Evolutionary conservation across 2,113 vertebrate species (phyloP), one percentile per base, ranked within the genome.

Genomic region (Fulmarus glacialis): DNA sequence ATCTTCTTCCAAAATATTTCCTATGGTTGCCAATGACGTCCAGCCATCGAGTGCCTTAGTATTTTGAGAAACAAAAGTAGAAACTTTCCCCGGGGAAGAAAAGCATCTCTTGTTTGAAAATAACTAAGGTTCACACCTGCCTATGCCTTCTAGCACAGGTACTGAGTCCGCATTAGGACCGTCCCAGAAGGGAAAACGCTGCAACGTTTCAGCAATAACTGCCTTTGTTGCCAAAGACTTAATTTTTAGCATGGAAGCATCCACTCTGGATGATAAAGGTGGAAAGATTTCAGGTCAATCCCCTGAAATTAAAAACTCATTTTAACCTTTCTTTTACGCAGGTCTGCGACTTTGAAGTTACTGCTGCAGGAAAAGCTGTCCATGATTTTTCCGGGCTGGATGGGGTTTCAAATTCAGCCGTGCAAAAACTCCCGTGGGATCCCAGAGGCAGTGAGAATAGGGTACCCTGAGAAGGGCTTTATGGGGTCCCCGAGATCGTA

Each of bases 191-290:
- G 42, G 24, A 87, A 87, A 90, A 86, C 0, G 0, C 45, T 66
- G 20, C 58, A 50, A 60, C 34, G 84, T 87, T 68, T 70, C 71
- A 92, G 18, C 63, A 96, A 38, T 63, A 87, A 48, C 77, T 74
- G 58, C 62, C 23, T 89, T 73, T 71, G 24, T 83, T 94, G 62
- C 91, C 87, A 86, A 96, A 94, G 89, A 96, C 89, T 88, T 62
- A 3, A 62, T 59, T 89, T 95, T 82, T 58, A 47, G 9, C 42
- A 26, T 12, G 32, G 58, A 94, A 67, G 50, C 48, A 56, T 70
- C 73, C 14, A 42, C 26, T 75, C n/a, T 0, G 0, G 50, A 21
- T 71, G 78, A 60, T 34, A 77, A 73, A 94, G n/a, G 20, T 77
- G 79, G 50, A 77, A 94, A 81, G 36, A 70, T 70, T 94, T 93